Conservation (phyloP, 2,797 vertebrate species). For the Phrynocephalus forsythii region DNA sequence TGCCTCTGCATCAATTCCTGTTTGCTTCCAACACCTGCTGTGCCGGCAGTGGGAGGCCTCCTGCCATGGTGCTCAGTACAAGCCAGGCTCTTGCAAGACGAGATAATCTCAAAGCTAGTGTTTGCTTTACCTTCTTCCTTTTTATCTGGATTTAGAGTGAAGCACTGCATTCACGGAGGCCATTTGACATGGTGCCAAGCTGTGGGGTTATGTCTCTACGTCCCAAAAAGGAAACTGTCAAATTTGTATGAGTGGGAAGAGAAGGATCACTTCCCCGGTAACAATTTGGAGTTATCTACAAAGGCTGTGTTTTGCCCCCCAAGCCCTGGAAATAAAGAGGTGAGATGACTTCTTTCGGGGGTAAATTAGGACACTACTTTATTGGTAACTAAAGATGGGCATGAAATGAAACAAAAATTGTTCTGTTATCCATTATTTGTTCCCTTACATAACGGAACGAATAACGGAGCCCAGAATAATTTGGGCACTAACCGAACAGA, state of each 20-base stretch:
- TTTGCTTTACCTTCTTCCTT: not conserved
- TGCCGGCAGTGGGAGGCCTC: not conserved
- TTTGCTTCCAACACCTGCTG: not conserved
- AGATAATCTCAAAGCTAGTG: conserved; percentile 5
- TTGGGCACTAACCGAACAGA: too few species aligned
- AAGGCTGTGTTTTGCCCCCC: not conserved
- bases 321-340: too few species aligned
- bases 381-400: too few species aligned
- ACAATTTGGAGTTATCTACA: not conserved
- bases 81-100: not conserved
- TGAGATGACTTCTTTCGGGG: too few species aligned
- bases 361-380: too few species aligned
- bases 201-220: not conserved
- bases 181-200: not conserved
- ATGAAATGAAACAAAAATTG: too few species aligned
- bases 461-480: too few species aligned
- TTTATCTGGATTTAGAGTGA: conserved; percentile 16
- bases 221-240: not conserved
- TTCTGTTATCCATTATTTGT: too few species aligned
- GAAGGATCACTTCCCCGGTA: not conserved
- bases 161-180: not conserved
- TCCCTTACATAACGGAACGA: too few species aligned
- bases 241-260: not conserved
- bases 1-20: not conserved
- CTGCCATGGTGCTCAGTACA: not conserved